A percentile compares a stretch with the other conserved stretches of the same genome.
These are phyloP conservation scores for Alcedo atthis DNA, from an alignment of 2,797 vertebrate species.

Conservation along the genomic window DNA sequence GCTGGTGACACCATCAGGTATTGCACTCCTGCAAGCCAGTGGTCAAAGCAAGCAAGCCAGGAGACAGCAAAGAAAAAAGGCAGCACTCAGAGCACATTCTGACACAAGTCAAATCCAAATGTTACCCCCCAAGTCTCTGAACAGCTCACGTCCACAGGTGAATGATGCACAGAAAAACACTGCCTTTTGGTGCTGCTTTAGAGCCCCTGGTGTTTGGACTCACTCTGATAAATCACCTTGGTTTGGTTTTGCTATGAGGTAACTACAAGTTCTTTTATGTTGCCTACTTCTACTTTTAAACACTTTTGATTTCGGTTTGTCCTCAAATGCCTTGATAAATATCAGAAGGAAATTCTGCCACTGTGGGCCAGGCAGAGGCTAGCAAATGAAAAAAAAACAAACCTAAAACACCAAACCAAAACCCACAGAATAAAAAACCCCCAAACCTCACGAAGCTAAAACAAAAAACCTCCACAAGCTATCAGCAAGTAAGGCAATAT, in stretches of 20 bases:
- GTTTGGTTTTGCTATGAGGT: neutral
- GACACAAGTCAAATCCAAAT: neutral
- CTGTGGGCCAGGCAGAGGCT: neutral
- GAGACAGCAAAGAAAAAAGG: no score
- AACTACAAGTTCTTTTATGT: neutral
- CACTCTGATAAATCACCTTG: neutral
- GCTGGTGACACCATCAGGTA: conserved; percentile 16
- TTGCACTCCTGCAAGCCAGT: neutral
- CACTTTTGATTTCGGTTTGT: neutral
- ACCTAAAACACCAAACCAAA: neutral
- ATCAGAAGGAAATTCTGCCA: neutral
- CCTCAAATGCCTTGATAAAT: neutral
- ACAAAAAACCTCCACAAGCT: neutral
- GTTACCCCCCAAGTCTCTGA: neutral
- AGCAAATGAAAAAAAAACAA: neutral
- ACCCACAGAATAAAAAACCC: no score
- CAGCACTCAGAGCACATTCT: neutral
- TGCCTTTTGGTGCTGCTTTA: neutral
- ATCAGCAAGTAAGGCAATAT: neutral
- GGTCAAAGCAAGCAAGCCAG: neutral
- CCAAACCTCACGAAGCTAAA: no score
- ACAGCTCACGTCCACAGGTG: neutral
- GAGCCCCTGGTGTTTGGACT: neutral
- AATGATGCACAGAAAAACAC: neutral
- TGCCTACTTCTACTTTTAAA: neutral